Conservation (phyloP, 2,888 invertebrate genomes). For the Lordiphosa fenestrarum region DNA sequence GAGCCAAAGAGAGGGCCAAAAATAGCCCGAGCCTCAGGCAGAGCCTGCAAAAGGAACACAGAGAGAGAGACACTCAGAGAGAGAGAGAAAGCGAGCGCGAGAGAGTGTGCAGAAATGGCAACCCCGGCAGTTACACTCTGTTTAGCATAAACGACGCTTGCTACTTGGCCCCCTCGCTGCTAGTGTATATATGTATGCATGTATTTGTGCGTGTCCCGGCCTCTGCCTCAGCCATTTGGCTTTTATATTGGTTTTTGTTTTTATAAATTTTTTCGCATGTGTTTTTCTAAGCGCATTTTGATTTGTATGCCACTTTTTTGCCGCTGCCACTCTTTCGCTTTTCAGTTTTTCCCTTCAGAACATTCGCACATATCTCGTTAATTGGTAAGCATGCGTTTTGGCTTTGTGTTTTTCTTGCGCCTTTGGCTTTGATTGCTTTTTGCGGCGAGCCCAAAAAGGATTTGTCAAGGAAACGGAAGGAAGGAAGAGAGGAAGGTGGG, state of each 20-base stretch:
- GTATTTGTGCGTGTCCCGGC: constrained; percentile 10
- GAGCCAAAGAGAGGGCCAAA: constrained; percentile 42
- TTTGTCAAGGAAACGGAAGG: constrained; percentile 20
- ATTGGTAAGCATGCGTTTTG: constrained; percentile 59
- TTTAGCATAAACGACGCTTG: constrained; percentile 75
- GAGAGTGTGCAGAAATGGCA: constrained; percentile 47
- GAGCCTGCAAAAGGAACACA: constrained; percentile 39
- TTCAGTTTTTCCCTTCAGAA: constrained; percentile 16
- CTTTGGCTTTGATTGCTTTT: constrained; percentile 60
- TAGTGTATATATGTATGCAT: constrained; percentile 2
- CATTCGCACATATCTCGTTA: constrained; percentile 64
- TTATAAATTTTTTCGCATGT: constrained; percentile 56
- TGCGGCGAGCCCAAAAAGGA: constrained; percentile 48
- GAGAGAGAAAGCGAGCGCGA: not conserved
- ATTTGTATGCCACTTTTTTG: constrained; percentile 45
- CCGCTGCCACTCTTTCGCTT: not conserved
- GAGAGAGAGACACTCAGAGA: not conserved
- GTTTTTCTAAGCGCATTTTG: constrained; percentile 61
- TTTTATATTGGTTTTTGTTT: constrained; percentile 60
- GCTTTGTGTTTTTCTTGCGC: constrained; percentile 32
- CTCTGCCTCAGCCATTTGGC: constrained; percentile 34
- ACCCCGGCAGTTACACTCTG: constrained; percentile 76
- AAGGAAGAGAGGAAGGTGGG: not conserved
- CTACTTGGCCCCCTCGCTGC: constrained; percentile 62
- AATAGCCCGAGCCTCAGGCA: constrained; percentile 49